A percentile compares a stretch with the other conserved stretches of the same genome.
phyloP scores from a whole-genome alignment of 2,797 vertebrate genomes.

The Sebastes jordani region DNA sequence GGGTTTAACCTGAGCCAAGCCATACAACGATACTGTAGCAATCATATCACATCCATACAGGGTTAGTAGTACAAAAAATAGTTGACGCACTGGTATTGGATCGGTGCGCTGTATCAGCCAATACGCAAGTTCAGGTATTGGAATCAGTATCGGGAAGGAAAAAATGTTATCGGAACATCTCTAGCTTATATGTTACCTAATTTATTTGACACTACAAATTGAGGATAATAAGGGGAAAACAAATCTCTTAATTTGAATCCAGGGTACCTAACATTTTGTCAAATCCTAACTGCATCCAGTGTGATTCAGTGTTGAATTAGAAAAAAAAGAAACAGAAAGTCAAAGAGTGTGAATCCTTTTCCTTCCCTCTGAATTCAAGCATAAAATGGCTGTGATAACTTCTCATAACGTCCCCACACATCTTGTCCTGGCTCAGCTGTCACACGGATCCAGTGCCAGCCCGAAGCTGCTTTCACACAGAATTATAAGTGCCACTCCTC shows the following conservation, averaged over 20 bases:
- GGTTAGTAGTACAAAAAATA: too few relatives aligned
- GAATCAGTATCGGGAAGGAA: accelerated
- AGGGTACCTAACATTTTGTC: neutral
- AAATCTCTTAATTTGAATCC: neutral
- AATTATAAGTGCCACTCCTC: conserved; percentile 8
- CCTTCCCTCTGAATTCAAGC: conserved; percentile 1
- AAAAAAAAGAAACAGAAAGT: neutral
- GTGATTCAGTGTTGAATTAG: neutral
- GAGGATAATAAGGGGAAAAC: neutral
- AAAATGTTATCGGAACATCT: too few relatives aligned
- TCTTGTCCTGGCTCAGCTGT: conserved; percentile 29
- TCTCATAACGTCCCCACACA: conserved; percentile 22
- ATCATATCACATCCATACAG: too few relatives aligned
- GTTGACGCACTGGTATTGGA: too few relatives aligned
- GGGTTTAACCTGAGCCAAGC: too few relatives aligned
- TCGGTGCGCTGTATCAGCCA: accelerated
- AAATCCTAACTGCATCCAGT: neutral
- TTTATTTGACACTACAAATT: neutral
- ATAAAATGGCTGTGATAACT: conserved; percentile 12
- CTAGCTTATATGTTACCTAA: neutral
- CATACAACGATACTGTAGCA: too few relatives aligned
- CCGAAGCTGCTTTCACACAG: conserved; percentile 40
- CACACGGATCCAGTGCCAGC: conserved; percentile 35
- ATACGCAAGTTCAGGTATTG: too few relatives aligned
- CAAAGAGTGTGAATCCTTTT: neutral